Conservation (phyloP, 2,888 invertebrate genomes). For the Coronaproctus castanopsis region DNA sequence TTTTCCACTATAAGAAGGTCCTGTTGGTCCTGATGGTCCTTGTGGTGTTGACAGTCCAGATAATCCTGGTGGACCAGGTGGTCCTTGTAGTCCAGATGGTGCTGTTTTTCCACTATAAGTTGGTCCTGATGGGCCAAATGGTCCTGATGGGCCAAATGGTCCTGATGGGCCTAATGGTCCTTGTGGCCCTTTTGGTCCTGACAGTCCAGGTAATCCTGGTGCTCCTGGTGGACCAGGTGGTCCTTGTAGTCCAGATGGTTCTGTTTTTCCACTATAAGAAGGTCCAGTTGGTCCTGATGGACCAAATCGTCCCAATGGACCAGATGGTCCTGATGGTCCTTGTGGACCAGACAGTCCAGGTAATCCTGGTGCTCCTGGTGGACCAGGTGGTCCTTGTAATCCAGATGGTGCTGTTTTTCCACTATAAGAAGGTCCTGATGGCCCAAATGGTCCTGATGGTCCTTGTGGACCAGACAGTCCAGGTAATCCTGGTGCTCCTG, state of each 20-base stretch:
- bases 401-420: neutral
- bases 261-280: constrained; percentile 21
- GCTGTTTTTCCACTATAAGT: constrained; percentile 21
- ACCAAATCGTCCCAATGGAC: constrained; percentile 13
- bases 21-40: constrained; percentile 23
- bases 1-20: constrained; percentile 15
- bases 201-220: constrained; percentile 24
- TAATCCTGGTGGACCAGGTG: constrained; percentile 12
- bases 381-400: neutral
- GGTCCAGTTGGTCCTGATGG: constrained; percentile 13
- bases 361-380: neutral
- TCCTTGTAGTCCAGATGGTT: constrained; percentile 22
- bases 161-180: constrained; percentile 25
- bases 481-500: neutral
- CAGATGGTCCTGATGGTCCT: constrained; percentile 13
- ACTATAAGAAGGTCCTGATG: neutral
- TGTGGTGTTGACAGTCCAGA: constrained; percentile 13
- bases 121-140: neutral
- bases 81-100: constrained; percentile 12
- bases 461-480: neutral
- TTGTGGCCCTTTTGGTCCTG: constrained; percentile 14
- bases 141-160: constrained; percentile 2
- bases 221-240: constrained; percentile 23
- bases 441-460: neutral
- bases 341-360: constrained; percentile 16